Conservation (phyloP, 2,797 vertebrate genomes). For the Diceros bicornis region DNA sequence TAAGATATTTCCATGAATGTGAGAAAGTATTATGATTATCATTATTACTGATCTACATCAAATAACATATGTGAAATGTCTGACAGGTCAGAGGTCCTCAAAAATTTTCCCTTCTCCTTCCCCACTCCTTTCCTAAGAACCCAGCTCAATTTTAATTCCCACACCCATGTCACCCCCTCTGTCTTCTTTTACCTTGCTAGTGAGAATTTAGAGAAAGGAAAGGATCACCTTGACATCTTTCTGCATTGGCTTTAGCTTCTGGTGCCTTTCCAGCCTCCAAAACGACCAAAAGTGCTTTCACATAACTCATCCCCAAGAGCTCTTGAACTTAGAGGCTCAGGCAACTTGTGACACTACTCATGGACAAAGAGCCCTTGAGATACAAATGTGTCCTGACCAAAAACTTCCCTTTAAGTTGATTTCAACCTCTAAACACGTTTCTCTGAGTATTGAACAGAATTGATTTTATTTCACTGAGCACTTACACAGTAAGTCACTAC, state of each 20-base stretch:
- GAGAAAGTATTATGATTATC: neutral
- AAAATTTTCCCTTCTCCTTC: neutral
- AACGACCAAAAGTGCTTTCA: neutral
- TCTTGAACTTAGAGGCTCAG: neutral
- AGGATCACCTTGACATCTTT: neutral
- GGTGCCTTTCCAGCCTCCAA: neutral
- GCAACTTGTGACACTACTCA: neutral
- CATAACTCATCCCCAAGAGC: neutral
- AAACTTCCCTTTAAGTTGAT: neutral
- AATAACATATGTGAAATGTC: neutral
- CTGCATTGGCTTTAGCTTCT: neutral
- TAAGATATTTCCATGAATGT: neutral
- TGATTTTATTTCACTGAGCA: conserved; percentile 20
- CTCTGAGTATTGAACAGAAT: neutral
- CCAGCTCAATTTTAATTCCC: neutral
- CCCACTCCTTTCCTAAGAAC: neutral
- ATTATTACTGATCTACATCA: neutral
- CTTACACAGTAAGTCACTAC: neutral
- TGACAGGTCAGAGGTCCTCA: neutral
- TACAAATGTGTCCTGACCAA: neutral
- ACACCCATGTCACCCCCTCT: neutral
- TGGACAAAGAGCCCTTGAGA: neutral
- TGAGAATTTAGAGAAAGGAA: neutral
- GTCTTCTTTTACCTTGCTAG: neutral
- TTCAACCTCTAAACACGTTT: neutral